Percentiles rank a stretch among this genome's conserved stretches.
These are phyloP conservation scores for Phortica variegata DNA, from an alignment of 1,140 invertebrate genomes.

Conservation along the genomic window DNA sequence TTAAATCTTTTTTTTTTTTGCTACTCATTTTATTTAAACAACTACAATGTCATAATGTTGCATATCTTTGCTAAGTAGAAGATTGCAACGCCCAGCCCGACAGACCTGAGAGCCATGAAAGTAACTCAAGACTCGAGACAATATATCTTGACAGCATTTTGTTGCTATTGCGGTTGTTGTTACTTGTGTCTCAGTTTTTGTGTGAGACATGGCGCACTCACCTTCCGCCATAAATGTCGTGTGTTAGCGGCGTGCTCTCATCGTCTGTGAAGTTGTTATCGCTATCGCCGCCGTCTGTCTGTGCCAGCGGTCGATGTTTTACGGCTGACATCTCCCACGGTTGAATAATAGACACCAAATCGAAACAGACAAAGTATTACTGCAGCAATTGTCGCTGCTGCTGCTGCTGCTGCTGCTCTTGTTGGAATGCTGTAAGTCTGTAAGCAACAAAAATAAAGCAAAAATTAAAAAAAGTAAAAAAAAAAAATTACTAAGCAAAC, in stretches of 20 bases:
- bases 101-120: too few relatives aligned
- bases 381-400: too few relatives aligned
- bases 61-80: too few relatives aligned
- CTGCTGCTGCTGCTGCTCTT: neutral
- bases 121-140: too few relatives aligned
- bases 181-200: too few relatives aligned
- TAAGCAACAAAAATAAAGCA: neutral
- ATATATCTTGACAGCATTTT: too few relatives aligned
- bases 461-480: neutral
- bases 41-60: too few relatives aligned
- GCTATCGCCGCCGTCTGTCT: constrained; percentile 65
- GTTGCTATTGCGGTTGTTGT: too few relatives aligned
- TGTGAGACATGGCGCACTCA: constrained; percentile 59
- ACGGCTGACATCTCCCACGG: constrained; percentile 57
- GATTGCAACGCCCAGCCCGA: too few relatives aligned
- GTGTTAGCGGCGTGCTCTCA: constrained; percentile 77
- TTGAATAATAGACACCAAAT: constrained; percentile 5
- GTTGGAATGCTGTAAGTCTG: constrained; percentile 13
- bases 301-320: constrained; percentile 61
- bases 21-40: neutral
- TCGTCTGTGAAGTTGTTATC: constrained; percentile 80
- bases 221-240: constrained; percentile 85
- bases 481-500: neutral
- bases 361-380: too few relatives aligned
- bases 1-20: neutral